Evolutionary conservation across 2,113 vertebrate species (phyloP).

Genomic region (Chrysochloris asiatica): DNA sequence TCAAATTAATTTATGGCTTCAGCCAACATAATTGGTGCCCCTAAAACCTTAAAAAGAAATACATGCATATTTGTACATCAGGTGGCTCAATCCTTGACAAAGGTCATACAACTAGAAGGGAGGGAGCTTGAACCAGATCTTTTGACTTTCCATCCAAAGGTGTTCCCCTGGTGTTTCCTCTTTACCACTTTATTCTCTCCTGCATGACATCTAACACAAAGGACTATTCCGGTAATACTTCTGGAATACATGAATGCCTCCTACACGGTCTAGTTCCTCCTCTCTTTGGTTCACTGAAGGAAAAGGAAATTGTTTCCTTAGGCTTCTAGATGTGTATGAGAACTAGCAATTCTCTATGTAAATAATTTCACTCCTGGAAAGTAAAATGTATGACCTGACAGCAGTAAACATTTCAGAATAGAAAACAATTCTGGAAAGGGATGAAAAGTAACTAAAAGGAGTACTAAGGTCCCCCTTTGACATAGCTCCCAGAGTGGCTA

Average conservation of each 20-base stretch:
- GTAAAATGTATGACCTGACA: constrained; percentile 9
- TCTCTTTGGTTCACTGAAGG: background rate
- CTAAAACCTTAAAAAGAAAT: background rate
- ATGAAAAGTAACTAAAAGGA: constrained; percentile 3
- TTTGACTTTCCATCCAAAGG: background rate
- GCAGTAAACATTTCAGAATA: background rate
- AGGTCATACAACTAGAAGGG: background rate
- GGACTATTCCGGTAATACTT: background rate
- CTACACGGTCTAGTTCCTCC: background rate
- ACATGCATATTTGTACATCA: background rate
- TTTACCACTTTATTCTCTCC: background rate
- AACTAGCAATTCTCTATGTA: background rate
- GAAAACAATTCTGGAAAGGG: background rate
- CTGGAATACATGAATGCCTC: background rate
- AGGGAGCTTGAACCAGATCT: background rate
- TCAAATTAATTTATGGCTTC: background rate
- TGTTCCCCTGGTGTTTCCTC: background rate
- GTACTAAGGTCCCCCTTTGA: background rate
- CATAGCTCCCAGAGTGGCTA: background rate
- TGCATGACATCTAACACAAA: background rate
- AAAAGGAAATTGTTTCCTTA: background rate
- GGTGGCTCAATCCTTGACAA: background rate
- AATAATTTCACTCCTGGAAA: background rate
- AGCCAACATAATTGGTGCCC: background rate
- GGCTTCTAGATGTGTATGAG: background rate